Conservation (phyloP, 1,140 invertebrate genomes). For the Penaeus indicus region DNA sequence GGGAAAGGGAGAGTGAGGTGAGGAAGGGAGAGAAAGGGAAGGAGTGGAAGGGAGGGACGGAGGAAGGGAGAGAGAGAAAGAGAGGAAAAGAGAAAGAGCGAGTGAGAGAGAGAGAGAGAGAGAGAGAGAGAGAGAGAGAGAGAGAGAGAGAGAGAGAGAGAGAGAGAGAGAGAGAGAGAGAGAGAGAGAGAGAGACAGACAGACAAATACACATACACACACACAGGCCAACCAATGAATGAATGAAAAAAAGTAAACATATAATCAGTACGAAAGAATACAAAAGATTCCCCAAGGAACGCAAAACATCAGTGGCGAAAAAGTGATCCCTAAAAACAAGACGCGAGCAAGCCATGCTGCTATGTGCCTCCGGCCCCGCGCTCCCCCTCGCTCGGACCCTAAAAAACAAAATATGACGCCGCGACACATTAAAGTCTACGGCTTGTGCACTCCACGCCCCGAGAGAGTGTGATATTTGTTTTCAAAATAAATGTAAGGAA, state of each 20-base stretch:
- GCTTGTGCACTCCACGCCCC: too few species aligned
- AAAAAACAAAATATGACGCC: too few species aligned
- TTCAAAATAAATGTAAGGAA: too few species aligned
- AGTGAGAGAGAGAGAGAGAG: constrained; percentile 4
- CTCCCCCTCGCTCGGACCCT: too few species aligned
- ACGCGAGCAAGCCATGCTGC: too few species aligned
- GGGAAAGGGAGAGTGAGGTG: constrained; percentile 24
- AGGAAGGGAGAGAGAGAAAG: constrained; percentile 3
- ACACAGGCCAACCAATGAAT: not conserved
- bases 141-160: not conserved
- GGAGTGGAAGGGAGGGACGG: constrained; percentile 24
- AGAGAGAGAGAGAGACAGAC: constrained; percentile 5
- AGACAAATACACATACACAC: not conserved
- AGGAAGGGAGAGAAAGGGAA: constrained; percentile 1
- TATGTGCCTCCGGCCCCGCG: too few species aligned
- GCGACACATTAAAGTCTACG: too few species aligned
- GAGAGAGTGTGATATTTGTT: too few species aligned
- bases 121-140: constrained; percentile 30
- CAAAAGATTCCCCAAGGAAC: not conserved
- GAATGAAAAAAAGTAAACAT: not conserved
- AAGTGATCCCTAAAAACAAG: too few species aligned
- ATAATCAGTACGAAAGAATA: not conserved
- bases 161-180: not conserved
- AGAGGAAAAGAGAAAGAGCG: not conserved
- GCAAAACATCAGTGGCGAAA: too few species aligned